A percentile compares a stretch with the other conserved stretches of the same genome.
Conservation (phyloP, 1,140 invertebrate species). For the Bombus impatiens region DNA sequence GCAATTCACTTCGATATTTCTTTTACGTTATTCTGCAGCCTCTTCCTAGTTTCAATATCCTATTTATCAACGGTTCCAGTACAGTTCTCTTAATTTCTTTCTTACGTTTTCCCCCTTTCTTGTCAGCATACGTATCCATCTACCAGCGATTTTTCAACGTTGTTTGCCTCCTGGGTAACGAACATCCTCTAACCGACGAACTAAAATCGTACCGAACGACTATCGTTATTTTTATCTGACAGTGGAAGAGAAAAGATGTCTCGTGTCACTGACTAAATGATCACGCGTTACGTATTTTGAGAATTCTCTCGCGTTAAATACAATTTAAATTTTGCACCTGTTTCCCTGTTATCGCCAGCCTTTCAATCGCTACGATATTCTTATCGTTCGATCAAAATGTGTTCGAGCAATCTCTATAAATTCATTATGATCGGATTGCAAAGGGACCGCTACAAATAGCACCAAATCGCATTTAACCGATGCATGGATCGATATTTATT, state of each 20-base stretch:
- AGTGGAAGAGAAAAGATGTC: no score
- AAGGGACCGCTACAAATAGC: neutral
- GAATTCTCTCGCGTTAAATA: neutral
- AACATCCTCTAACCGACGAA: no score
- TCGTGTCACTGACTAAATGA: no score
- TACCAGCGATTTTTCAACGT: no score
- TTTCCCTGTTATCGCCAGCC: neutral
- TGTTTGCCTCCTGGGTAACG: no score
- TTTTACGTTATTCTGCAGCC: neutral
- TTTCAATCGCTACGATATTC: neutral
- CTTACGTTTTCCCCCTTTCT: no score
- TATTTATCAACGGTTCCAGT: neutral
- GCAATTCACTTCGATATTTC: neutral
- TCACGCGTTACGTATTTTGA: no score
- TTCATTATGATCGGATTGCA: neutral
- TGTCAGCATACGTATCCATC: no score
- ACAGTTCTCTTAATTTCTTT: slow-evolving; percentile 1
- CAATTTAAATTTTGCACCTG: neutral
- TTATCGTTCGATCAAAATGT: neutral
- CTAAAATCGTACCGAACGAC: no score
- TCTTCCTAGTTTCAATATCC: neutral
- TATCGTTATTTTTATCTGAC: no score
- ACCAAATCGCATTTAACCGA: slow-evolving; percentile 19
- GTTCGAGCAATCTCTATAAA: neutral
- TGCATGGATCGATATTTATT: slow-evolving; percentile 37